These are phyloP conservation scores for Corythornis cristatus DNA, from an alignment of 2,113 vertebrate genomes.

Conservation along the genomic window DNA sequence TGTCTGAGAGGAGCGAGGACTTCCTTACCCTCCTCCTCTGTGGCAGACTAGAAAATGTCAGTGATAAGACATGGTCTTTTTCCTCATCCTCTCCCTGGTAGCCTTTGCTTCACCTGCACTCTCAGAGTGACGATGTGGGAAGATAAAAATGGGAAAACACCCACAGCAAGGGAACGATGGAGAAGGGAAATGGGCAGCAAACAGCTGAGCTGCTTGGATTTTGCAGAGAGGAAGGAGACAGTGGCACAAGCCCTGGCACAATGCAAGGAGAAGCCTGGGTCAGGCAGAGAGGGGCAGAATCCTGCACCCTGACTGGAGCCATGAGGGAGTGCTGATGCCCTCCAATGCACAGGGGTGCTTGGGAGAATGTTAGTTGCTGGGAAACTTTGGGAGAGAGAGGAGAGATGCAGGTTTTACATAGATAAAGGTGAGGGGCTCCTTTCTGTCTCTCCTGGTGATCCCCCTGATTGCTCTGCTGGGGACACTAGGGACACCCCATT, in stretches of 20 bases:
- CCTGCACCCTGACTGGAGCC: background rate
- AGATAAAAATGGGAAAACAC: background rate
- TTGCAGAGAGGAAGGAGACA: background rate
- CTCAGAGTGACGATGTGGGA: background rate
- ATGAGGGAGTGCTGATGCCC: background rate
- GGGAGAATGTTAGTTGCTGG: background rate
- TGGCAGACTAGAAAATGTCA: background rate
- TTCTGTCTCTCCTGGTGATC: fast-evolving
- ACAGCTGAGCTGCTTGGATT: background rate
- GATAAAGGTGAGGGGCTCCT: background rate
- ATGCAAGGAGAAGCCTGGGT: background rate
- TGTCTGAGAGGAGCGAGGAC: background rate
- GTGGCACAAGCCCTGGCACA: background rate
- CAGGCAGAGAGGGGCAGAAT: background rate
- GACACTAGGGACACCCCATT: fast-evolving
- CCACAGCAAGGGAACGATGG: background rate
- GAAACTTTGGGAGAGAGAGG: background rate
- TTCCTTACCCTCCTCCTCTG: background rate
- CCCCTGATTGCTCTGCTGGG: background rate
- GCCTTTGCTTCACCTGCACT: background rate
- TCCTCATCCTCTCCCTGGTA: background rate
- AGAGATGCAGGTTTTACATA: background rate
- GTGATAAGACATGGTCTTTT: background rate
- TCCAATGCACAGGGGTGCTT: background rate
- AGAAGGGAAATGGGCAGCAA: background rate